Conservation (phyloP, 53 echinoderm and acorn worm genomes). For the Echinometra lucunter region DNA sequence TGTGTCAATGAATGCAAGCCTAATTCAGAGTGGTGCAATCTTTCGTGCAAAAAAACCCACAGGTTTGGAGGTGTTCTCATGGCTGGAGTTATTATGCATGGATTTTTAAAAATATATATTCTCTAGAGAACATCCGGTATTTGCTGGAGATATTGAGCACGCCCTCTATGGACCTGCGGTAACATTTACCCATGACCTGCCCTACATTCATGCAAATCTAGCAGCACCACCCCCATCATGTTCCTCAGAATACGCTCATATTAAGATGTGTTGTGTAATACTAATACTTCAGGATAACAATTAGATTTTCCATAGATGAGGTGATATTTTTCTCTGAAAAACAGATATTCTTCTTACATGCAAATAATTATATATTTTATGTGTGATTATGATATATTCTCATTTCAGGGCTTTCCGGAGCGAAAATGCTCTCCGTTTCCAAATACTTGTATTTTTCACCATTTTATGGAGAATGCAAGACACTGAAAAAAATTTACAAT, state of each 20-base stretch:
- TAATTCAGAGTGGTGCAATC: neutral
- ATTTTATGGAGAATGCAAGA: neutral
- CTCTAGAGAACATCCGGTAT: neutral
- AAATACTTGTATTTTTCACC: too few relatives aligned
- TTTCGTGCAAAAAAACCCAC: neutral
- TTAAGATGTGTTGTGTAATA: too few relatives aligned
- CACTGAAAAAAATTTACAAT: neutral
- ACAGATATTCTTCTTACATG: too few relatives aligned
- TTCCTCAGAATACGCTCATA: too few relatives aligned
- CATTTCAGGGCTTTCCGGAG: neutral
- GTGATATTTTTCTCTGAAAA: too few relatives aligned
- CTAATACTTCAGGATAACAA: too few relatives aligned
- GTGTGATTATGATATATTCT: neutral
- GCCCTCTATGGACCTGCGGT: neutral
- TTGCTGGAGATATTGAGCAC: neutral
- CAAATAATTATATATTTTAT: too few relatives aligned
- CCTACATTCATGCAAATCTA: neutral
- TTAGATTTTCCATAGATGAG: too few relatives aligned
- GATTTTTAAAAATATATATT: neutral
- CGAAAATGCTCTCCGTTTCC: neutral
- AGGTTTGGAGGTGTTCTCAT: neutral
- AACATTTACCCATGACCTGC: neutral
- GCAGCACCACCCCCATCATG: too few relatives aligned
- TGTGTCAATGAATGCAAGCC: neutral
- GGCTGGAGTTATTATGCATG: neutral